Evolutionary conservation across 2,888 invertebrate species (phyloP).

Genomic region (Drosophila hawaiiensis): DNA sequence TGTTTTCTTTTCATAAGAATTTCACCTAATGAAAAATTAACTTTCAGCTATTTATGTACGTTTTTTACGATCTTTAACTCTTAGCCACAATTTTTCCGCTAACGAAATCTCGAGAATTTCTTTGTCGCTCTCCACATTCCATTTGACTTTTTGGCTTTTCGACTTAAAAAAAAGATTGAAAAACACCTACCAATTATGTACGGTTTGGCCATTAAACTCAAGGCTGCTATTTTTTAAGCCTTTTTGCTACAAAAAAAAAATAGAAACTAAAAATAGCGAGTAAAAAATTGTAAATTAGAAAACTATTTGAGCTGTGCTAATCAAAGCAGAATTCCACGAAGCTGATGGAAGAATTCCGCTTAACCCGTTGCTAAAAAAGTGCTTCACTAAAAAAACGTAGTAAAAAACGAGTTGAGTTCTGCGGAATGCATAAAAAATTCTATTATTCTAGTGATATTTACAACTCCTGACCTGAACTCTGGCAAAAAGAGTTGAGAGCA

Average conservation of each 20-base stretch:
- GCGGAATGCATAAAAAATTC: slow-evolving; percentile 47
- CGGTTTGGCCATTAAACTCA: slow-evolving; percentile 39
- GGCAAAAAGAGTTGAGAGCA: slow-evolving; percentile 72
- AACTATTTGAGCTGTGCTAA: slow-evolving; percentile 21
- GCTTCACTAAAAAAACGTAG: slow-evolving; percentile 46
- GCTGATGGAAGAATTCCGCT: slow-evolving; percentile 43
- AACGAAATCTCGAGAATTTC: slow-evolving; percentile 17
- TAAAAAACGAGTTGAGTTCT: slow-evolving; percentile 46
- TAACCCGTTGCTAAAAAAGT: slow-evolving; percentile 60
- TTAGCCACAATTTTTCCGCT: slow-evolving; percentile 42
- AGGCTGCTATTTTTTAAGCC: slow-evolving; percentile 72
- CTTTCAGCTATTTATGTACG: slow-evolving; percentile 8
- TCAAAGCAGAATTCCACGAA: slow-evolving; percentile 52
- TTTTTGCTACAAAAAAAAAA: slow-evolving; percentile 45
- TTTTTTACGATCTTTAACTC: slow-evolving; percentile 48
- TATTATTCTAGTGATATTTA: slow-evolving; percentile 39
- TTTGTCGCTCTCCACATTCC: slow-evolving; percentile 35
- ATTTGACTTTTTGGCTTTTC: slow-evolving; percentile 79
- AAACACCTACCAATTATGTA: slow-evolving; percentile 16
- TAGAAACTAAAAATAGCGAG: not conserved
- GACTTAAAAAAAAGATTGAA: slow-evolving; percentile 44
- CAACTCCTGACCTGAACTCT: slow-evolving; percentile 41
- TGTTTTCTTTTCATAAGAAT: slow-evolving; percentile 28
- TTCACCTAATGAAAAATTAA: slow-evolving; percentile 17
- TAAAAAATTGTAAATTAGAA: slow-evolving; percentile 32